Conservation (phyloP, 1,140 invertebrate species). For the Halictus rubicundus region DNA sequence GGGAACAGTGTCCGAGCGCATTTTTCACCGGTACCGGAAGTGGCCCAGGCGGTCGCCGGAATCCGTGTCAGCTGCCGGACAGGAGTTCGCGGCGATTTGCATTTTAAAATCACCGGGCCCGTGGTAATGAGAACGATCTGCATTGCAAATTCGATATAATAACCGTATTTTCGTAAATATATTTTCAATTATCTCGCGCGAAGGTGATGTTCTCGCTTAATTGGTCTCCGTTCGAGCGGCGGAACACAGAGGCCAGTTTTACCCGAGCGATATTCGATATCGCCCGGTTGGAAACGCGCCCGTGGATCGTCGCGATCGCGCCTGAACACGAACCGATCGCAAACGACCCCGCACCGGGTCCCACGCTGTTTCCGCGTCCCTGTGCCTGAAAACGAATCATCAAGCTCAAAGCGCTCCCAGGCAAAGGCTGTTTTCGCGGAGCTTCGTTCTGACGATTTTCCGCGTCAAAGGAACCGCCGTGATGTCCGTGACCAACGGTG, state of each 20-base stretch:
- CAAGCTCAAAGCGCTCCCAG: background rate
- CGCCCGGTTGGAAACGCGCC: background rate
- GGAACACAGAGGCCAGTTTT: background rate
- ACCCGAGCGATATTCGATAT: background rate
- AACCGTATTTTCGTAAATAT: constrained; percentile 29
- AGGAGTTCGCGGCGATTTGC: constrained; percentile 23
- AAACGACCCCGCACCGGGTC: too few relatives aligned
- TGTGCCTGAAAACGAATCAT: background rate
- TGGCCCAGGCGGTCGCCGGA: background rate
- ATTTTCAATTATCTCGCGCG: constrained; percentile 21
- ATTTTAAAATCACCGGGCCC: constrained; percentile 23
- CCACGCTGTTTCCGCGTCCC: too few relatives aligned
- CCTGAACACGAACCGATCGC: too few relatives aligned
- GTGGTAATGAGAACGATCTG: constrained; percentile 17
- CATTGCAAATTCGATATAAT: constrained; percentile 38
- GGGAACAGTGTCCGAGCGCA: too few relatives aligned
- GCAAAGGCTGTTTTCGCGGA: background rate
- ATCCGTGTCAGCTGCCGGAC: constrained; percentile 19
- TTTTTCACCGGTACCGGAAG: background rate
- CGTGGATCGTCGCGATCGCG: too few relatives aligned
- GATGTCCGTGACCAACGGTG: background rate
- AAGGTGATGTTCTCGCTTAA: constrained; percentile 21
- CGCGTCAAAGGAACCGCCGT: background rate
- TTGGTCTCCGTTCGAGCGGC: constrained; percentile 1
- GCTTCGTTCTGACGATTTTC: background rate